Base-by-base conservation (phyloP, 2,113 vertebrate genomes). In the Psilopsiagon aymara region DNA sequence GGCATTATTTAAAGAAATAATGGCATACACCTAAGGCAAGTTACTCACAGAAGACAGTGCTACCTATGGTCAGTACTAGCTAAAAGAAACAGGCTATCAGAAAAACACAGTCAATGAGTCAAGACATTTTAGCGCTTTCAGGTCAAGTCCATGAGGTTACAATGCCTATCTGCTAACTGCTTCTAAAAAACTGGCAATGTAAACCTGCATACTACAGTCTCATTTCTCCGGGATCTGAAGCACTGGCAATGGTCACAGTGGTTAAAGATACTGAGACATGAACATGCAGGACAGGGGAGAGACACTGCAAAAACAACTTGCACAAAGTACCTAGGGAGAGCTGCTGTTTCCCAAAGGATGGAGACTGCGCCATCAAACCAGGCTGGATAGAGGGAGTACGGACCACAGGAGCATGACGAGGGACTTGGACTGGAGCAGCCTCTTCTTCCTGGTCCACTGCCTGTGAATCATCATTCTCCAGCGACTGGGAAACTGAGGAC, bases 371-470 rank as follows among this genome's bases (percentile, higher is more conserved):
- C 86, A 98, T 87, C 28, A 99, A 98, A 23, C 97, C 98, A 5
- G 99, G 99, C 85, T 99, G 99, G 82, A 99, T 11, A 13, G 99
- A 99, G 4, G 99, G 95, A 1, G 99, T 99, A 59, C 99, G 98
- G 44, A 98, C 98, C 12, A 99, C 99, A 0, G 98, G 97, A 7
- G 98, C 98, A 12, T 99, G 99, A 23, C 98, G 98, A 10, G 98
- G 97, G 13, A 91, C 92, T 31, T 93, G 97, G 25, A 91, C 86
- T 17, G 96, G 92, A 51, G 97, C 95, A 24, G 92, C 92, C 49
- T 98, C 98, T 13, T 98, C 98, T 9, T 98, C 98, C 67, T 98
- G 98, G 28, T 98, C 96, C 25, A 98, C 83, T 4, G 95, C 92
- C 63, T 96, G 98, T 2, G 94, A 16, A 6, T 98, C 98, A 10